Evolutionary conservation across 1,140 invertebrate species (phyloP).

Genomic region (Ceratosolen solmsi): DNA sequence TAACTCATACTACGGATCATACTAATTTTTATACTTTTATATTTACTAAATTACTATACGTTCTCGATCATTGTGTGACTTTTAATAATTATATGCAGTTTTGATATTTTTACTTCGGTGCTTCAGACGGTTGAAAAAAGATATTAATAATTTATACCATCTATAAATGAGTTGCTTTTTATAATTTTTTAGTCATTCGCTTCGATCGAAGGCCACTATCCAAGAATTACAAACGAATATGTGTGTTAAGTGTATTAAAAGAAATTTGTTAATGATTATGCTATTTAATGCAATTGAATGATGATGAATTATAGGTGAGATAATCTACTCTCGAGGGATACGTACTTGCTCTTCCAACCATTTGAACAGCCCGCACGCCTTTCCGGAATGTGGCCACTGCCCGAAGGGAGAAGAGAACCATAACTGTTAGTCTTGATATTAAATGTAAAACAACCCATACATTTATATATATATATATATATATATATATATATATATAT

Average conservation of each 20-base stretch:
- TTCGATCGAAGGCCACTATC: slow-evolving; percentile 28
- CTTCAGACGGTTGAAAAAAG: too few relatives aligned
- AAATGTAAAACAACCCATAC: slow-evolving; percentile 68
- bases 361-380: slow-evolving; percentile 98
- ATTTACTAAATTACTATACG: too few relatives aligned
- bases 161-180: too few relatives aligned
- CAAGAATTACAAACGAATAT: not conserved
- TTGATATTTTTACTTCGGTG: too few relatives aligned
- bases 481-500: not conserved
- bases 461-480: slow-evolving; percentile 4
- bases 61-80: too few relatives aligned
- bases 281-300: slow-evolving; percentile 18
- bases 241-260: not conserved
- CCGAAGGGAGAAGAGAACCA: slow-evolving; percentile 72
- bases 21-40: too few relatives aligned
- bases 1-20: too few relatives aligned
- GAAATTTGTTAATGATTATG: not conserved
- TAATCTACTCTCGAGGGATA: slow-evolving; percentile 76
- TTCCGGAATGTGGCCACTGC: slow-evolving; percentile 99
- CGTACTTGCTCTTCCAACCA: slow-evolving; percentile 98
- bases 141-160: too few relatives aligned
- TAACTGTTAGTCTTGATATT: slow-evolving; percentile 73
- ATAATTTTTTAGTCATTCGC: too few relatives aligned
- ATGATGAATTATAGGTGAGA: slow-evolving; percentile 61
- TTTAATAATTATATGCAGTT: too few relatives aligned